These are phyloP conservation scores for Potamilus streckersoni DNA, from an alignment of 1,140 invertebrate species.

Conservation along the genomic window DNA sequence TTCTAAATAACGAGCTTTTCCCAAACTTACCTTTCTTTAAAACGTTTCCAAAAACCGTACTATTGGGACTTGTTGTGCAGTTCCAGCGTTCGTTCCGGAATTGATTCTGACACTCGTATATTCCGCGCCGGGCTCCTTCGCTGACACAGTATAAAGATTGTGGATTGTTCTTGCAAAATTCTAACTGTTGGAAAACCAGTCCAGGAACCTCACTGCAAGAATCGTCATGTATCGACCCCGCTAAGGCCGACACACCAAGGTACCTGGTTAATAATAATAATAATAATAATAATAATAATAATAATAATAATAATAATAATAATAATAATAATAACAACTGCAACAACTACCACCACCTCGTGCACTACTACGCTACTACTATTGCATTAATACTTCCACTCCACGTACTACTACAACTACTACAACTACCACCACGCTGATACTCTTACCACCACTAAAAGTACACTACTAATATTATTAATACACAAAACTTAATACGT, in stretches of 20 bases:
- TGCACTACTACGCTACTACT: too few relatives aligned
- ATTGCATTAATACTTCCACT: too few relatives aligned
- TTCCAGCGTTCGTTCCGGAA: constrained; percentile 66
- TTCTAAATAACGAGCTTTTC: too few relatives aligned
- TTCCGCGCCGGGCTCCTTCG: constrained; percentile 59
- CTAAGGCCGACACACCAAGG: constrained; percentile 70
- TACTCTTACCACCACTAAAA: too few relatives aligned
- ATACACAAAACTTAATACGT: too few relatives aligned
- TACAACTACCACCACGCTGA: too few relatives aligned
- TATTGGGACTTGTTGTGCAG: constrained; percentile 53
- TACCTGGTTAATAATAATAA: constrained; percentile 65
- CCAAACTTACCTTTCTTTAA: constrained; percentile 79
- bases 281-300: too few relatives aligned
- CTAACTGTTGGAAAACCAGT: constrained; percentile 55
- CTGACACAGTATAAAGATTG: constrained; percentile 61
- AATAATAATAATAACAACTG: too few relatives aligned
- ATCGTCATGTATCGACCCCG: constrained; percentile 37
- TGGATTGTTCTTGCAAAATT: constrained; percentile 59
- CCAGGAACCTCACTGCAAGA: constrained; percentile 72
- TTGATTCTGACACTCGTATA: constrained; percentile 63
- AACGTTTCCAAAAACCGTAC: constrained; percentile 81
- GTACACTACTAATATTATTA: too few relatives aligned
- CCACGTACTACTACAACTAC: too few relatives aligned
- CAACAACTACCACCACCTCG: too few relatives aligned
- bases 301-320: too few relatives aligned